Evolutionary conservation across 2,113 vertebrate genomes (phyloP), one percentile per base, ranked within the genome.

Genomic region (Origma solitaria): DNA sequence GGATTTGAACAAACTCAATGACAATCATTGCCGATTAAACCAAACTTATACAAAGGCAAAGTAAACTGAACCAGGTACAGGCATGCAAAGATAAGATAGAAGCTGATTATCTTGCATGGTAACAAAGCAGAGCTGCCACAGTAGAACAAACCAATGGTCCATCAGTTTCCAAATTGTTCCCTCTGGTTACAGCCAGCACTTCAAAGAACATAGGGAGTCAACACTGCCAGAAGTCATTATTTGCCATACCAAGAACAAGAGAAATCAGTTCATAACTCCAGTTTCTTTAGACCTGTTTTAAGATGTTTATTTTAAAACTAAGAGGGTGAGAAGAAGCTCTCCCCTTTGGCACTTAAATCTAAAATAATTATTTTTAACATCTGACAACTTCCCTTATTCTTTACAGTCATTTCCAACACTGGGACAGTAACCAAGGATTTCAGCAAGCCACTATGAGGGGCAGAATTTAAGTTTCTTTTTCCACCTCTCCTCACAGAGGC

Each of bases 21-120:
- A 75, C 77, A 96, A 95, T 88, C 88, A 82, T 15, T 37, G 69
- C 72, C 42, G 88, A 94, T 97, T 92, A 96, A 94, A 92, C 49
- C 40, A 33, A 78, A 90, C 2, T 16, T 40, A 62, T n/a, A 95
- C 68, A 95, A 96, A 93, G 40, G 82, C 62, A 95, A 94, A 94
- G 90, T 57, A 95, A 96, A 96, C 22, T 93, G 92, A 88, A 94
- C 71, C 68, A 73, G 82, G 68, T 90, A 94, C 87, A 81, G 11
- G 4, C 51, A 82, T 5, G 40, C 80, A 75, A 70, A 96, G 92
- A 93, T 95, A 97, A 94, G 88, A 96, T 4, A 94, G 64, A 90
- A 90, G 44, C 51, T 50, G 72, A 92, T 96, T 90, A 91, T 90
- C 71, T 83, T 82, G 64, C 68, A 45, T 1, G n/a, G 79, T 49